These are phyloP conservation scores for Ephestia elutella DNA, from an alignment of 1,140 invertebrate genomes.

Conservation along the genomic window DNA sequence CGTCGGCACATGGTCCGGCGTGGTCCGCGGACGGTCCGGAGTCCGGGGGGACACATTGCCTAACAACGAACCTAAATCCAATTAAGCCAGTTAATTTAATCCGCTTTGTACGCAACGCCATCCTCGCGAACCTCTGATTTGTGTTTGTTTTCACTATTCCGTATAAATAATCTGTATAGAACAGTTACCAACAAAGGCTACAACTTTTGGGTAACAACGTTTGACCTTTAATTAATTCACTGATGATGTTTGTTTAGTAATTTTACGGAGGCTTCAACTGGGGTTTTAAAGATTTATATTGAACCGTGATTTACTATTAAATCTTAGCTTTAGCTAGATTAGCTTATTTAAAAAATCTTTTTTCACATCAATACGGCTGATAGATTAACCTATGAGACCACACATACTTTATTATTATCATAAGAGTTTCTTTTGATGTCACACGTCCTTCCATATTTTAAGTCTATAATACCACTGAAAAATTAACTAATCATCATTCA, in stretches of 20 bases:
- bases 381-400: no score
- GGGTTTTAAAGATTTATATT: no score
- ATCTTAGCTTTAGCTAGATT: no score
- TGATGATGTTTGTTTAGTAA: no score
- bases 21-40: conserved; percentile 5
- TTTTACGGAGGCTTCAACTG: no score
- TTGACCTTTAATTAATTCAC: neutral
- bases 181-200: neutral
- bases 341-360: no score
- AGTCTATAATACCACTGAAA: no score
- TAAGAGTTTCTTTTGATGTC: no score
- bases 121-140: conserved; percentile 44
- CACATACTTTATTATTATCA: no score
- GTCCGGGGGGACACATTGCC: conserved; percentile 50
- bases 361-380: no score
- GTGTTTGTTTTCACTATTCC: conserved; percentile 30
- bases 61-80: conserved; percentile 70
- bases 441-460: no score
- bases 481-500: neutral
- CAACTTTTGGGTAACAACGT: neutral
- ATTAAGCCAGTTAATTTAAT: conserved; percentile 73
- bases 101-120: conserved; percentile 55
- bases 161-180: conserved; percentile 3
- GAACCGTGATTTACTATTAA: no score
- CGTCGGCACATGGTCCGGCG: neutral